Evolutionary conservation across 2,113 vertebrate genomes (phyloP), one percentile per base, ranked within the genome.

Genomic region (Gadus chalcogrammus): DNA sequence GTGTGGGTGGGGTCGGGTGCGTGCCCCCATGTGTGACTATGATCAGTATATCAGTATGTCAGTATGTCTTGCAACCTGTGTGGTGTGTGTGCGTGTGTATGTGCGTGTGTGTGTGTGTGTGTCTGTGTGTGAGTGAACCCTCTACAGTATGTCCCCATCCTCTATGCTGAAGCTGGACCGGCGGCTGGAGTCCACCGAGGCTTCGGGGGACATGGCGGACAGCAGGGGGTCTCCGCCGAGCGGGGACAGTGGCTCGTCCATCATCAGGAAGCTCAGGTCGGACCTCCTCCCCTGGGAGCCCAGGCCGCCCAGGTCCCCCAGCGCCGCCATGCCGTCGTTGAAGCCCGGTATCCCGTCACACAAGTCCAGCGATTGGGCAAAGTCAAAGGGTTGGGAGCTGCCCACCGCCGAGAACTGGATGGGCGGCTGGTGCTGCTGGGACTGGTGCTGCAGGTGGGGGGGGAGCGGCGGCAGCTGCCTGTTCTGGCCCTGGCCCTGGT

Each of bases 161-260:
- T 99, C 97, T 91, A 99, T 96, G 93, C 96, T 99, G 89, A 98
- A 98, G 92, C 97, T 99, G 92, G 96, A 98, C 20, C 96, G 87
- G 70, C 97, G 94, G 89, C 96, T 99, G 84, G 96, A 98, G 90
- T 96, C 94, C 67, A 98, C 92, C 38, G 97, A 99, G 17, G 93
- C 96, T 79, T 95, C 95, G 0, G 97, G 96, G 61, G 97, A 99
- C 93, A 98, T 93, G 63, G 94, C 94, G 0, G 97, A 98, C 73
- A 99, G 95, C 87, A 99, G 90, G 2, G 97, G 96, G 84, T 99
- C 97, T 0, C 92, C 92, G 27, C 92, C 92, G 78, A 98, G 89
- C 0, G 96, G 96, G 52, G 97, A 93, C 90, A 99, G 90, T 11
- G 94, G 92, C 90, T 99, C 95, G 15, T 98, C 96, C 92, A 99